Conservation (phyloP, 1,140 invertebrate genomes). For the Tetragnatha versicolor region DNA sequence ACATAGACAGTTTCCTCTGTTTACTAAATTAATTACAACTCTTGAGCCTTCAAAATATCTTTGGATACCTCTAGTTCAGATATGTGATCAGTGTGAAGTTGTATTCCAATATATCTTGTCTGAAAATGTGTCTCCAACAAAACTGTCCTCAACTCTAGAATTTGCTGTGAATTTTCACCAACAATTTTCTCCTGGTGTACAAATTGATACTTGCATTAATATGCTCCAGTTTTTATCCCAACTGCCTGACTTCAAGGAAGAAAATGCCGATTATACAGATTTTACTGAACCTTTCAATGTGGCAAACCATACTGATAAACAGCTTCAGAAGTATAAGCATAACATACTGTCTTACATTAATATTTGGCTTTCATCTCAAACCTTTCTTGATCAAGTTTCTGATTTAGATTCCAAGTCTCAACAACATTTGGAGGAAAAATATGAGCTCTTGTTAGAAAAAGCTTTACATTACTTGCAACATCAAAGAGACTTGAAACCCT, state of each 20-base stretch:
- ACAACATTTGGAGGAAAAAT: slow-evolving; percentile 68
- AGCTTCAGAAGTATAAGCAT: slow-evolving; percentile 83
- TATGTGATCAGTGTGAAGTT: slow-evolving; percentile 61
- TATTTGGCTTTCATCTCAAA: slow-evolving; percentile 71
- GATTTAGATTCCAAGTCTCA: slow-evolving; percentile 62
- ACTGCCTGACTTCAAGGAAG: slow-evolving; percentile 72
- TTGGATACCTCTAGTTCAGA: slow-evolving; percentile 68
- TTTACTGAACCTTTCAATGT: slow-evolving; percentile 72
- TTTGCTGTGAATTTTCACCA: slow-evolving; percentile 66
- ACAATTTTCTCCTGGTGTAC: slow-evolving; percentile 72
- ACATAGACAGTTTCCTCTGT: slow-evolving; percentile 82
- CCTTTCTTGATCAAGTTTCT: slow-evolving; percentile 70
- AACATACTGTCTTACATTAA: slow-evolving; percentile 75
- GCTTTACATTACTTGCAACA: slow-evolving; percentile 73
- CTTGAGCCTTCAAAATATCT: slow-evolving; percentile 75
- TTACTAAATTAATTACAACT: slow-evolving; percentile 78
- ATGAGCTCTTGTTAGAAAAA: slow-evolving; percentile 74
- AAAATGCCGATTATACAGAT: slow-evolving; percentile 55
- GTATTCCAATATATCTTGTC: slow-evolving; percentile 9
- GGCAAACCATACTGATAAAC: slow-evolving; percentile 72
- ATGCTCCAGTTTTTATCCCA: slow-evolving; percentile 73
- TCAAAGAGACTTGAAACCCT: slow-evolving; percentile 70
- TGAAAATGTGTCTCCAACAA: slow-evolving; percentile 9
- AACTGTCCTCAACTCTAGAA: slow-evolving; percentile 23
- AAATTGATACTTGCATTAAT: slow-evolving; percentile 71